A percentile compares a stretch with the other conserved stretches of the same genome.
Conservation (phyloP, 2,113 vertebrate species). For the Pituophis catenifer region DNA sequence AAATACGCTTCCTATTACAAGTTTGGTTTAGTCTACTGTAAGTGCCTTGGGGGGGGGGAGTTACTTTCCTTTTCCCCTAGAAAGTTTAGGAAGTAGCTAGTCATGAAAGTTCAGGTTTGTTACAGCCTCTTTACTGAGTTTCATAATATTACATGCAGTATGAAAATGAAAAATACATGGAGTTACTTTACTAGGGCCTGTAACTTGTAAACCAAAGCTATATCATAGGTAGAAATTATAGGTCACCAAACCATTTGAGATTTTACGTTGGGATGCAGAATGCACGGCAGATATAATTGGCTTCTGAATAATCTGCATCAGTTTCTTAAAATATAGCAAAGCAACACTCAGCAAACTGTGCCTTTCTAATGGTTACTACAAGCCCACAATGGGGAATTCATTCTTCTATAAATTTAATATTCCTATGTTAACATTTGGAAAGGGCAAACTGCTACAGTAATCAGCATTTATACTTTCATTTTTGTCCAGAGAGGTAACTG, state of each 20-base stretch:
- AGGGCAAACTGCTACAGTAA: background rate
- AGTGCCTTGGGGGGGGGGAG: slow-evolving; percentile 36
- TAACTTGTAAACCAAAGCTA: background rate
- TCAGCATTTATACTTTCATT: background rate
- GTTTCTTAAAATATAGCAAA: background rate
- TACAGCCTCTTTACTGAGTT: background rate
- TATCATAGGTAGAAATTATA: background rate
- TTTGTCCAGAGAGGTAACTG: background rate
- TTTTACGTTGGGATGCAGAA: background rate
- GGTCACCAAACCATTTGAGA: background rate
- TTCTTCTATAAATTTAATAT: background rate
- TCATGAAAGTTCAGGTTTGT: slow-evolving; percentile 25
- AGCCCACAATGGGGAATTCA: background rate
- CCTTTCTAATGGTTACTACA: background rate
- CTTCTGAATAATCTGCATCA: background rate
- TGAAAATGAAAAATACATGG: slow-evolving; percentile 10
- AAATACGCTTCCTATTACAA: slow-evolving; percentile 10
- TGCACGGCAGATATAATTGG: background rate
- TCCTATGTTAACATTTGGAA: background rate
- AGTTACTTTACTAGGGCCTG: background rate
- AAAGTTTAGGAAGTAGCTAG: slow-evolving; percentile 36
- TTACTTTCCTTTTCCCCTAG: slow-evolving; percentile 22
- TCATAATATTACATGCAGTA: background rate
- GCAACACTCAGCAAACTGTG: background rate
- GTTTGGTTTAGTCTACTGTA: slow-evolving; percentile 29